Evolutionary conservation across 2,888 invertebrate genomes (phyloP), one percentile per base, ranked within the genome.

Genomic region (Ichneumoninae sp.): DNA sequence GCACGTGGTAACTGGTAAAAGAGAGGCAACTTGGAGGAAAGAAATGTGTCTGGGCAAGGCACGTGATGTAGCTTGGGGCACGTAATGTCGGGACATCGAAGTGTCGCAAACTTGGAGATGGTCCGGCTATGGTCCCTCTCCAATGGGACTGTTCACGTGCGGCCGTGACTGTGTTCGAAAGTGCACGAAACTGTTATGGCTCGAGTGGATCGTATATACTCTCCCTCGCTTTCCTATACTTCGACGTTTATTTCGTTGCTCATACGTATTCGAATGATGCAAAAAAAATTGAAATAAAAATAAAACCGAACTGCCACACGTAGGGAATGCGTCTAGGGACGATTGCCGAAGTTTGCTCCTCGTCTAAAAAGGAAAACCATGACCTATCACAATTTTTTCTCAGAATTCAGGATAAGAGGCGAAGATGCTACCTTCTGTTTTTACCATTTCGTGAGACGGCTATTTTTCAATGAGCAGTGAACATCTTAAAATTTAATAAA

Each of bases 11-110:
- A 73, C n/a, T 40, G 13, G 30, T 57, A 33, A 33, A 30, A 63
- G 30, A 26, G 10, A 16, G 47, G 47, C 22, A 13, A 50, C 16
- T 50, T 52, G 50, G 50, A 50, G 33, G 33, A 50, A 47, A 33
- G 71, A 75, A 60, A 80, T 75, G 50, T 73, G 66, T 81, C 74
- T 74, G 80, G 33, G 50, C 78, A 74, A 85, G 68, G 81, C 73
- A 83, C 83, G 85, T 82, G 83, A 83, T 77, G 81, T 79, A 80
- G 81, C 68, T 80, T 22, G 57, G 3, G 63, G 76, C 83, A 83
- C 80, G 83, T 83, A 83, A 60, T 16, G 19, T 52, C 30, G 54
- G 22, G 36, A 66, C 57, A 60, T 69, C 65, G 52, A 57, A 76
- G 76, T 69, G 57, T 54, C 65, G 76, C 30, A 76, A 44, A 82